Conservation (phyloP, 2,888 invertebrate genomes). For the Branchellion lobata region DNA sequence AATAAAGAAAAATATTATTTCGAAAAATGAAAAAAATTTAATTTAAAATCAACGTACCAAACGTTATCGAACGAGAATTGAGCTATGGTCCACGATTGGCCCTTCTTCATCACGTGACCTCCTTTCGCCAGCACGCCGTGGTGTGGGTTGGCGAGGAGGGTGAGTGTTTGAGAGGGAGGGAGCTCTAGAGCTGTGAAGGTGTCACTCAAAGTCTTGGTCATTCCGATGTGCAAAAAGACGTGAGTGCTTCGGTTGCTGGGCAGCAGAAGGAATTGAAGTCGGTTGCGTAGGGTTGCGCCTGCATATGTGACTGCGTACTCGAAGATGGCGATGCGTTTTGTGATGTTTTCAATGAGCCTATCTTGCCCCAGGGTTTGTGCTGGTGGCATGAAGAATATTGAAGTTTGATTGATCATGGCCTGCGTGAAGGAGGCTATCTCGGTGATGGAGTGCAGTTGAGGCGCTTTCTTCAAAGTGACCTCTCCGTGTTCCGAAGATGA, state of each 20-base stretch:
- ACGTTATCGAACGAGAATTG: neutral
- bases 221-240: neutral
- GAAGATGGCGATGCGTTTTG: neutral
- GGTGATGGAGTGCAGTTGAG: neutral
- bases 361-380: neutral
- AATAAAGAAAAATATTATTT: conserved; percentile 10
- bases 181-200: neutral
- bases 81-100: neutral
- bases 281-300: neutral
- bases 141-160: neutral
- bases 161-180: neutral
- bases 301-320: neutral
- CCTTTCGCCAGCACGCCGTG: neutral
- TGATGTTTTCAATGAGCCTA: neutral
- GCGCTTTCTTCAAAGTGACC: neutral
- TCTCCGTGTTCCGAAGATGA: neutral
- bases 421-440: neutral
- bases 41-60: neutral
- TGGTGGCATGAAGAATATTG: neutral
- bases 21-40: neutral
- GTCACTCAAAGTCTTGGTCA: neutral
- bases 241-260: neutral
- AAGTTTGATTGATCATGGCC: neutral
- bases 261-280: neutral
- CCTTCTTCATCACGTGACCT: neutral